Base-by-base conservation (phyloP, 2,113 vertebrate genomes). In the Sardina pilchardus region DNA sequence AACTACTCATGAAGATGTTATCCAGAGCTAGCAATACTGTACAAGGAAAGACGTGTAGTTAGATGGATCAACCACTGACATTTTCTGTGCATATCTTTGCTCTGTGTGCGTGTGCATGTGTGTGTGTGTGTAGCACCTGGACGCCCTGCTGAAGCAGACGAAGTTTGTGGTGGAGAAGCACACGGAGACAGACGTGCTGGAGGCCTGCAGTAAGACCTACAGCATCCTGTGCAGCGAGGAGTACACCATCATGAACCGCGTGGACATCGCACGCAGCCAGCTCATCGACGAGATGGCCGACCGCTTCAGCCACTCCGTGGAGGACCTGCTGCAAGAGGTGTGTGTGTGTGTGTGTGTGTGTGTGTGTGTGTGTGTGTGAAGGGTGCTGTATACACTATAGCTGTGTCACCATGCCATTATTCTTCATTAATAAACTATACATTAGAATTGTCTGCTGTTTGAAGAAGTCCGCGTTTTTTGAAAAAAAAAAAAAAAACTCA, bases 161-260 rank as follows among this genome's bases (percentile, higher is more conserved):
- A 96, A 97, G 48, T 96, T 99, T 92, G 98, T 99, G 90, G 98
- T 99, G 94, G 98, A 99, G 89, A 99, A 99, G 92, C 98, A 99
- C 6, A 97, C 98, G 12, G 98, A 99, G 89, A 94, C 94, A 0
- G 98, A 99, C 86, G 98, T 99, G 86, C 94, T 99, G 0, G 98
- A 99, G 94, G 98, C 98, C 80, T 99, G 98, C 95, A 99, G 98
- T 91, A 99, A 99, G 94, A 99, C 98, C n/a, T 99, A 99, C 92
- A 99, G 98, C 93, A 99, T 99, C 89, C 96, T 99, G 84, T 99
- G 98, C 94, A 99, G 98, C 39, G 98, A 99, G 88, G 98, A 99
- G 81, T 99, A 99, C 92, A 99, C 98, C 85, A 99, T 99, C 93
- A 98, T 99, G 96, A 99, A 99, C 92, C 96, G 98, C 85, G 98